These are phyloP conservation scores for Bradypodion pumilum DNA, from an alignment of 2,797 vertebrate species.

Conservation along the genomic window DNA sequence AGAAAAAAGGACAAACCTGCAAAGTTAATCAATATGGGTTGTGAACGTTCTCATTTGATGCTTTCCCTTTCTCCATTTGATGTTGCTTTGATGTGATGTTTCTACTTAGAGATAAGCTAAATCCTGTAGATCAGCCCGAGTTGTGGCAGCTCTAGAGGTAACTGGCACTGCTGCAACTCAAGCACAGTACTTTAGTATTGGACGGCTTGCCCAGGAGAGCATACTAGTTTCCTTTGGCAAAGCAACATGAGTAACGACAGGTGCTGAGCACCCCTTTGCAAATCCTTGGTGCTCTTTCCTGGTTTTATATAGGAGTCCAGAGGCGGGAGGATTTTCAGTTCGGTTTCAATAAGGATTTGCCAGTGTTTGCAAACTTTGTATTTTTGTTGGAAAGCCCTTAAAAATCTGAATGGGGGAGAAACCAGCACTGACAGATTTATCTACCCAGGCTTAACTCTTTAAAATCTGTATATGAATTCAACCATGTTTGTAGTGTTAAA, in stretches of 20 bases:
- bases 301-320: background rate
- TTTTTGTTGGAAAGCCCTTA: background rate
- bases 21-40: slow-evolving; percentile 4
- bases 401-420: background rate
- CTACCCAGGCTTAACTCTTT: background rate
- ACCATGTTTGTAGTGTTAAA: background rate
- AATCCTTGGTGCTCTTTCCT: background rate
- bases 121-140: slow-evolving; percentile 21
- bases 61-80: slow-evolving; percentile 10
- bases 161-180: background rate
- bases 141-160: background rate
- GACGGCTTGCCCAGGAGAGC: background rate
- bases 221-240: background rate
- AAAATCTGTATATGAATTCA: background rate
- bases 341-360: background rate
- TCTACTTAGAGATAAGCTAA: slow-evolving; percentile 26
- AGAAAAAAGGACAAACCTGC: background rate
- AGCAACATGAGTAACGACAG: background rate
- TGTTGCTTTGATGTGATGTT: slow-evolving; percentile 28
- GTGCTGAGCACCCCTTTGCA: background rate
- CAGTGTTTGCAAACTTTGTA: background rate
- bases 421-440: background rate
- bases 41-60: slow-evolving; percentile 6
- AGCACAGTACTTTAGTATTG: background rate
- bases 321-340: background rate